A percentile compares a stretch with the other conserved stretches of the same genome.
phyloP scores from a whole-genome alignment of 64 coral and sea anemone genomes.

The Anthopleura sola region DNA sequence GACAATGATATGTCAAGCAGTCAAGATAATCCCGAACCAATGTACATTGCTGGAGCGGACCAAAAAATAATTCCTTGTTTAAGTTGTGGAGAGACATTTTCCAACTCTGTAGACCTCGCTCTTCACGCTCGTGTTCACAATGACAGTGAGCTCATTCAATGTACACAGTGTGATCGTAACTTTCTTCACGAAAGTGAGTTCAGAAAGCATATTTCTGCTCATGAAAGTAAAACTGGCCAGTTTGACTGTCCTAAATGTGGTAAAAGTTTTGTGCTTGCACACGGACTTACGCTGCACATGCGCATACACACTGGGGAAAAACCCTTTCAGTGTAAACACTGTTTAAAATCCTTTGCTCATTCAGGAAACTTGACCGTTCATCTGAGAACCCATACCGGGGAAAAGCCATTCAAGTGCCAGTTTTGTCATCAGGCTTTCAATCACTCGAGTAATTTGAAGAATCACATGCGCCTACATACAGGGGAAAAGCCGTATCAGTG shows the following conservation, averaged over 20 bases:
- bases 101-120: slow-evolving; percentile 3
- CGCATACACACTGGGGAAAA: slow-evolving; percentile 26
- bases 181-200: slow-evolving; percentile 1
- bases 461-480: slow-evolving; percentile 13
- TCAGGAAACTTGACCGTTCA: slow-evolving; percentile 27
- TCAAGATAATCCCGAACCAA: neutral
- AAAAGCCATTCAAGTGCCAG: slow-evolving; percentile 39
- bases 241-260: slow-evolving; percentile 13
- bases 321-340: slow-evolving; percentile 22
- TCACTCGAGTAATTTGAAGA: slow-evolving; percentile 24
- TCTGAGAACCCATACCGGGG: slow-evolving; percentile 24
- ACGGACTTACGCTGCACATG: slow-evolving; percentile 15
- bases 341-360: slow-evolving; percentile 14
- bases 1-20: neutral
- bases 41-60: neutral
- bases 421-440: slow-evolving; percentile 29
- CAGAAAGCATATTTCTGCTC: slow-evolving; percentile 11
- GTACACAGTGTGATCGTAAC: slow-evolving; percentile 15
- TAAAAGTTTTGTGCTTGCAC: slow-evolving; percentile 6
- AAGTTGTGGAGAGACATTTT: neutral
- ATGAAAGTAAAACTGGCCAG: slow-evolving; percentile 11
- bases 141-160: slow-evolving; percentile 1
- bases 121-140: neutral
- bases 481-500: slow-evolving; percentile 39
- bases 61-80: neutral